Conservation (phyloP, 2,797 vertebrate genomes). For the Bufotes viridis region DNA sequence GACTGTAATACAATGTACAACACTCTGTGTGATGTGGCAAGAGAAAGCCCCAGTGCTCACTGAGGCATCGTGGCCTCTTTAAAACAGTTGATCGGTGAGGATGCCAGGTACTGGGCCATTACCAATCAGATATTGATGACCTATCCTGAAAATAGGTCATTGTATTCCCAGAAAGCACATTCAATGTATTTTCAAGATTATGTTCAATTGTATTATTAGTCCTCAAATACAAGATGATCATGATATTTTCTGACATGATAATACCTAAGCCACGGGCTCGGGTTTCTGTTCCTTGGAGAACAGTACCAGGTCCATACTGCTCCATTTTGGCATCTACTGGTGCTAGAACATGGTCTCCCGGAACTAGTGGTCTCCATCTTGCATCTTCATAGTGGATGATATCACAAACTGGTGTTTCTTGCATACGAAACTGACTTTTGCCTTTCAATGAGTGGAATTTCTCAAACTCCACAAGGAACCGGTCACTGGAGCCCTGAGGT, state of each 20-base stretch:
- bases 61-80: too few relatives aligned
- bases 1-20: too few relatives aligned
- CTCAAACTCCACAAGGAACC: constrained; percentile 71
- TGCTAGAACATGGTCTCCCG: constrained; percentile 71
- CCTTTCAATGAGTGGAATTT: constrained; percentile 48
- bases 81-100: too few relatives aligned
- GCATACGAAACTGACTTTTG: constrained; percentile 52
- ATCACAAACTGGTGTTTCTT: constrained; percentile 69
- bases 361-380: constrained; percentile 62
- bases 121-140: too few relatives aligned
- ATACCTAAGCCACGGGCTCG: constrained; percentile 65
- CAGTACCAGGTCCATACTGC: constrained; percentile 71
- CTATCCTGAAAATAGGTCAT: too few relatives aligned
- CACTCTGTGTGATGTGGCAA: too few relatives aligned
- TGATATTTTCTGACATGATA: not conserved
- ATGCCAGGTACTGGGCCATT: too few relatives aligned
- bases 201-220: too few relatives aligned
- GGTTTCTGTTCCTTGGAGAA: constrained; percentile 66
- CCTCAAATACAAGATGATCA: not conserved
- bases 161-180: too few relatives aligned
- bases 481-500: constrained; percentile 62
- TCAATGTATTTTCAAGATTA: too few relatives aligned
- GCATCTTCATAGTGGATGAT: constrained; percentile 69
- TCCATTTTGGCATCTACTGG: constrained; percentile 64
- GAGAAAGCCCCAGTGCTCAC: too few relatives aligned